Evolutionary conservation across 2,888 invertebrate species (phyloP), one percentile per base, ranked within the genome.

Genomic region (Ophraella communa): DNA sequence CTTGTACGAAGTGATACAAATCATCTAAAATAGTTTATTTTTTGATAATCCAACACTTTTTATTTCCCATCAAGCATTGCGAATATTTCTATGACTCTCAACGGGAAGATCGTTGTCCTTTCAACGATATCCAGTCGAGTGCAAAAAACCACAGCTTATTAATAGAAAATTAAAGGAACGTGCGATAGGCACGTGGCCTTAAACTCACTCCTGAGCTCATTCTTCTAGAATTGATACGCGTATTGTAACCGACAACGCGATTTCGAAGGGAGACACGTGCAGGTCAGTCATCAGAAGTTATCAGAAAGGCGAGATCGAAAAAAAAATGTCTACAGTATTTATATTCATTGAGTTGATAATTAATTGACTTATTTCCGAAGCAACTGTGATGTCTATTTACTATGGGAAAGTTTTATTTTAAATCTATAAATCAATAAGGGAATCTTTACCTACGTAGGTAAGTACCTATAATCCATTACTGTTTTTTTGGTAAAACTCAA

Each of bases 91-190:
- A n/a, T n/a, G n/a, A n/a, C n/a, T n/a, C n/a, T n/a, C 14, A n/a
- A n/a, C n/a, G n/a, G n/a, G n/a, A n/a, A n/a, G 35, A 35, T 35
- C n/a, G n/a, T n/a, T 35, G 11, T 39, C 4, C 1, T 17, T 39
- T 39, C 14, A 57, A 45, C n/a, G n/a, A n/a, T n/a, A n/a, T 7
- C 53, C 53, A 27, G 24, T 63, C 51, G 14, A 56, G 52, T 47
- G 63, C 27, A 52, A 44, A 14, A 58, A 63, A 51, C 63, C 63
- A 52, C 63, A 56, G 63, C 61, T 62, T 71, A 70, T 71, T 69
- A 69, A 71, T 69, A 58, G 62, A 61, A 67, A 72, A 71, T 72
- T 72, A 69, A 59, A 61, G 62, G 66, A 72, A 72, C 71, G 68
- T 72, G 71, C 62, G 64, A 44, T 20, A 47, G 65, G 44, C 69